These are phyloP conservation scores for Cephonodes hylas DNA, from an alignment of 2,888 invertebrate genomes.

Conservation along the genomic window DNA sequence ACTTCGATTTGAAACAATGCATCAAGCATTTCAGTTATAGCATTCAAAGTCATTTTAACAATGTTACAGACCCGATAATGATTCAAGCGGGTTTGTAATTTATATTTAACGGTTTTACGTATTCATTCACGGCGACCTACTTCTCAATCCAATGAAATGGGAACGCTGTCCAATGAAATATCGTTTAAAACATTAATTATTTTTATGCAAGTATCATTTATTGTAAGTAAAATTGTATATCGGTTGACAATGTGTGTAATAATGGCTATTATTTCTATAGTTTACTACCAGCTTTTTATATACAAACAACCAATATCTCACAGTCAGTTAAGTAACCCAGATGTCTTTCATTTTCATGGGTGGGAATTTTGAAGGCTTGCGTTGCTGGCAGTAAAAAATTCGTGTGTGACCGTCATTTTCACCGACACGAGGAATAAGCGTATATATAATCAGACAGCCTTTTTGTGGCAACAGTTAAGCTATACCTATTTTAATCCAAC, in stretches of 20 bases:
- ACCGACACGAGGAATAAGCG: no score
- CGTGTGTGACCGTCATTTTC: no score
- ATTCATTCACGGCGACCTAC: neutral
- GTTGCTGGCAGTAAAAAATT: no score
- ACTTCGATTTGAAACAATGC: neutral
- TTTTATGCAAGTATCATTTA: neutral
- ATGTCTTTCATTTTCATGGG: no score
- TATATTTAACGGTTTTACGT: neutral
- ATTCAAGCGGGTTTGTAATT: conserved; percentile 2
- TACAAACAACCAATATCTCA: no score
- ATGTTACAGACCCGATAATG: neutral
- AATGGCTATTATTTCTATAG: no score
- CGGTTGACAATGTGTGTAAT: neutral
- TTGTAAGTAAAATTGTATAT: neutral
- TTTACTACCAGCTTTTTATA: no score
- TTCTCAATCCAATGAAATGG: neutral
- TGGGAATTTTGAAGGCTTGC: no score
- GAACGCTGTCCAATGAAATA: neutral
- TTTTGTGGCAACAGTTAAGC: no score
- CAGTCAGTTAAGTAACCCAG: no score
- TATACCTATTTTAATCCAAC: no score
- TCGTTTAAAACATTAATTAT: conserved; percentile 1
- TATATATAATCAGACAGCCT: no score
- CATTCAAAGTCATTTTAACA: neutral
- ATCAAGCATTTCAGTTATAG: neutral